Conservation (phyloP, 2,797 vertebrate species). For the Sebastes cheni region DNA sequence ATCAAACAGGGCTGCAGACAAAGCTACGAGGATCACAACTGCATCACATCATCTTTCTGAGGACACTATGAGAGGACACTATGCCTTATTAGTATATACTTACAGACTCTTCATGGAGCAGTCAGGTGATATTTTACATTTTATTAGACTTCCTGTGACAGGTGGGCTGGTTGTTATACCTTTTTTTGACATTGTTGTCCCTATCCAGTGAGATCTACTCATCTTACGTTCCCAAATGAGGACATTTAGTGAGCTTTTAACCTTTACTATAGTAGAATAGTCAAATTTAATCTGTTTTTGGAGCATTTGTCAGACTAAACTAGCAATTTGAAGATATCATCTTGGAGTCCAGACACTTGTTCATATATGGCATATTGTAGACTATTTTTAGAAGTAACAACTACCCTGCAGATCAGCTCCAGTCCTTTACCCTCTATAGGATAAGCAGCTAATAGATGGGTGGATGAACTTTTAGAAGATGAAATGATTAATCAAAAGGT, state of each 20-base stretch:
- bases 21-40: neutral
- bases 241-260: neutral
- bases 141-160: neutral
- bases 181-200: neutral
- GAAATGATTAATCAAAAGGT: no score
- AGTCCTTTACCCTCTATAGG: no score
- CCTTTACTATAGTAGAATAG: neutral
- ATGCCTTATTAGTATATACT: neutral
- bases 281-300: neutral
- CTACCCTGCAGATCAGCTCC: no score
- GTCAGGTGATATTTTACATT: neutral
- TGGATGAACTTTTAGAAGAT: neutral
- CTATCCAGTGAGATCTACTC: neutral
- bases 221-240: neutral
- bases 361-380: neutral
- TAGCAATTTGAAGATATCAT: neutral
- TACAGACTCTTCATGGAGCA: neutral
- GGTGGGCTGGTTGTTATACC: neutral
- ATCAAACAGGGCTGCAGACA: conserved; percentile 16
- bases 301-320: neutral
- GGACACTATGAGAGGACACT: neutral
- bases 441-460: neutral
- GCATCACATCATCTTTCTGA: neutral
- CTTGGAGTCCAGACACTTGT: neutral
- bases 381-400: neutral